A percentile compares a stretch with the other conserved stretches of the same genome.
Conservation (phyloP, 2,113 vertebrate species). For the Psephotus haematonotus region DNA sequence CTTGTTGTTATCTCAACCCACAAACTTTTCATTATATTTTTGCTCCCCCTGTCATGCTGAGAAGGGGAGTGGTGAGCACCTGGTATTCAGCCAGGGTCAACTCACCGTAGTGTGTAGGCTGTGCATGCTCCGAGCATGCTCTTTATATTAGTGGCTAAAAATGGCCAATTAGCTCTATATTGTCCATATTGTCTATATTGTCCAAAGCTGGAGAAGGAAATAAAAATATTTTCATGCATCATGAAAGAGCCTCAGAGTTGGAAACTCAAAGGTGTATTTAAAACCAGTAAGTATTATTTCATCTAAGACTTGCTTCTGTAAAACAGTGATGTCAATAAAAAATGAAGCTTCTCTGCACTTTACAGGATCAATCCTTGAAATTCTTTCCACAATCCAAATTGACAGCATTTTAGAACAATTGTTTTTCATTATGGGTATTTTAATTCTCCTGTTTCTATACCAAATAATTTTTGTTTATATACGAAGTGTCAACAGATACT, state of each 20-base stretch:
- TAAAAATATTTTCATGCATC: neutral
- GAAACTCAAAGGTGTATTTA: neutral
- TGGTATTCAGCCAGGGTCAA: neutral
- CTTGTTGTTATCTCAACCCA: neutral
- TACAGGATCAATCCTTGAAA: neutral
- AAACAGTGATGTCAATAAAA: neutral
- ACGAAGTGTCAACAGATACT: constrained; percentile 56
- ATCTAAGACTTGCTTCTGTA: neutral
- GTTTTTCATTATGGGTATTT: constrained; percentile 54
- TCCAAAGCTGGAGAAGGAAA: neutral
- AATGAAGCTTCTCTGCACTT: neutral
- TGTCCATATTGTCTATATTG: neutral
- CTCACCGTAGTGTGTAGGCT: neutral
- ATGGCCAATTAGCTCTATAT: neutral
- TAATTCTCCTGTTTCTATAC: constrained; percentile 45
- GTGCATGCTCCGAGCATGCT: neutral
- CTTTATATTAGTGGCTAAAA: neutral
- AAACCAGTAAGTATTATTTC: neutral
- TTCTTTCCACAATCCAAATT: constrained; percentile 25
- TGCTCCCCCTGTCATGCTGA: neutral
- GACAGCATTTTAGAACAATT: constrained; percentile 47
- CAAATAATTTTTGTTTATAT: constrained; percentile 63
- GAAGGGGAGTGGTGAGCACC: neutral
- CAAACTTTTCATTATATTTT: neutral
- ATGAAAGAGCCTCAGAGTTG: neutral